Evolutionary conservation across 2,888 invertebrate genomes (phyloP).

Genomic region (Torymus tubicola): DNA sequence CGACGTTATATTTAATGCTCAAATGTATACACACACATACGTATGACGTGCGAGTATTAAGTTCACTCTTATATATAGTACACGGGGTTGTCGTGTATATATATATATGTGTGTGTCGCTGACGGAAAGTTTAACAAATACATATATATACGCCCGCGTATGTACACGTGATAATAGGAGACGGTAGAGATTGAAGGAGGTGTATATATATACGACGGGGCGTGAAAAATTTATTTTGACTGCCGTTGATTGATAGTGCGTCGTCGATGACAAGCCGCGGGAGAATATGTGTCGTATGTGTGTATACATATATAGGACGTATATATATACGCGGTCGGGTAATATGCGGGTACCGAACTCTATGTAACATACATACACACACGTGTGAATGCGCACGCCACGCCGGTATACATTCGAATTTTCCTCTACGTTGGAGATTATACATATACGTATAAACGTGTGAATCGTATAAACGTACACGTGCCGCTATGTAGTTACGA

Average conservation of each 20-base stretch:
- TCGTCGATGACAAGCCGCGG: neutral
- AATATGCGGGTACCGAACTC: no score
- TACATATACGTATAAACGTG: no score
- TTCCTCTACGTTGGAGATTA: no score
- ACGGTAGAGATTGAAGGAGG: slow-evolving; percentile 25
- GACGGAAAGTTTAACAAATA: slow-evolving; percentile 32
- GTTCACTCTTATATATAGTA: slow-evolving; percentile 28
- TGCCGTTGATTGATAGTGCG: slow-evolving; percentile 21
- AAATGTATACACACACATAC: neutral
- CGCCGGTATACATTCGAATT: no score
- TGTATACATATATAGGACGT: no score
- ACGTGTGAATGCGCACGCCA: no score
- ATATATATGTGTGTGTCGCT: neutral
- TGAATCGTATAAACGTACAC: no score
- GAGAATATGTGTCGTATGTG: no score
- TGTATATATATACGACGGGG: neutral
- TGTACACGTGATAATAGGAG: neutral
- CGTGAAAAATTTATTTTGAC: slow-evolving; percentile 49
- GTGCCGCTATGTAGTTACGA: no score
- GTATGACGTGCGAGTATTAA: slow-evolving; percentile 1
- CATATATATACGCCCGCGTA: neutral
- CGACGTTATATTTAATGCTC: slow-evolving; percentile 36
- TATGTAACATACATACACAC: no score
- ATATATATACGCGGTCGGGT: no score
- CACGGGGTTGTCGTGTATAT: neutral